Evolutionary conservation across 2,797 vertebrate genomes (phyloP), one percentile per base, ranked within the genome.

Genomic region (Australoheros facetus): DNA sequence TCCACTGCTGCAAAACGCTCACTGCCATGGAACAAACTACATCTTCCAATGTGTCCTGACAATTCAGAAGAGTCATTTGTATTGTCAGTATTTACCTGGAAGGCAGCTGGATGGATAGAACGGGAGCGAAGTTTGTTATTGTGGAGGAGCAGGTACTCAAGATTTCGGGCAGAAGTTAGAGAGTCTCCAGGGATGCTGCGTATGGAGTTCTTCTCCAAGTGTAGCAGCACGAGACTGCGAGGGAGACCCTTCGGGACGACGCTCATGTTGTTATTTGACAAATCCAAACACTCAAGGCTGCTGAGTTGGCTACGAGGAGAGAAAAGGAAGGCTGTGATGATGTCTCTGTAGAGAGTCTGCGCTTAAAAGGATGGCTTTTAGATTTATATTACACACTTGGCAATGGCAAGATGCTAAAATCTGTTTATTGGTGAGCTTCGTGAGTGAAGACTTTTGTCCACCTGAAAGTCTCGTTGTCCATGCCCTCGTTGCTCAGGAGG

Each of bases 81-180:
- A 23, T 16, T 26, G 42, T 48, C 16, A 5, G 23, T 48, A 48
- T 0, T 4, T 85, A 94, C 94, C 84, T 88, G 96, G 93, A 99
- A 99, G 69, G 98, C 97, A 42, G 88, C 70, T 0, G 96, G 96
- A 85, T 99, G 96, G 88, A 99, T 99, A 81, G 96, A 96, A 3
- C 95, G 94, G 0, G 97, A 97, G 55, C 94, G 97, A 53, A 99
- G 93, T 79, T 95, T 96, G 94, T 99, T 99, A 87, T 98, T 98
- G 88, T 99, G 98, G n/a, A 99, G 95, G 7, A 99, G 95, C 82
- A 99, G 95, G 91, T 99, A 99, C 89, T 99, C 97, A 0, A 99
- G 95, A 85, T 97, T 97, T 78, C 96, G 96, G 70, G 97, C 96
- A 75, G 97, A 96, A 1, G 91, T 96, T 71, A 99, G 92, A 64